Conservation (phyloP, 2,113 vertebrate species). For the Atherinomorus stipes region DNA sequence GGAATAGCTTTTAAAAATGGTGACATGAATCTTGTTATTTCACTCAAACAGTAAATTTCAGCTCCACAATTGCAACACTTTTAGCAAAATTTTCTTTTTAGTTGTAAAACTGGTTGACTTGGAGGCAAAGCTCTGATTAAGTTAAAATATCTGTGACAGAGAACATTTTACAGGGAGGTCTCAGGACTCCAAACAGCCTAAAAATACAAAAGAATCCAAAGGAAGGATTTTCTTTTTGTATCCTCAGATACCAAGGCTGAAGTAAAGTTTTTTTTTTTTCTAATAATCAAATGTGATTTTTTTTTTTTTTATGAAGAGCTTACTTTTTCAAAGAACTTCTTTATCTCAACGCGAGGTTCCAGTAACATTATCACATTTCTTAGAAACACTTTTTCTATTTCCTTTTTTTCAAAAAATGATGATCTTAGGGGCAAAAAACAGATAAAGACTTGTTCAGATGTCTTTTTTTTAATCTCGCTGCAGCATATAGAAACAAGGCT, state of each 20-base stretch:
- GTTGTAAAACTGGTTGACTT: neutral
- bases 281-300: neutral
- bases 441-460: conserved; percentile 32
- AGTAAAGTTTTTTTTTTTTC: neutral
- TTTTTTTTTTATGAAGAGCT: neutral
- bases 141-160: neutral
- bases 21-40: too few relatives aligned
- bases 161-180: neutral
- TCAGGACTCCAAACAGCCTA: neutral
- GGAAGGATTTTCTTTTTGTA: conserved; percentile 5
- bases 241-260: neutral
- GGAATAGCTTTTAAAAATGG: too few relatives aligned
- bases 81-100: too few relatives aligned
- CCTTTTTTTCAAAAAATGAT: conserved; percentile 23
- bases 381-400: neutral
- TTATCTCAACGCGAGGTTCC: conserved; percentile 10
- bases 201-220: conserved; percentile 8
- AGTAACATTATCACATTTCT: conserved; percentile 17
- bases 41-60: too few relatives aligned
- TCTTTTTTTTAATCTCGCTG: conserved; percentile 11
- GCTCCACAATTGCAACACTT: too few relatives aligned
- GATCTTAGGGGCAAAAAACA: conserved; percentile 40
- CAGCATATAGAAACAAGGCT: conserved; percentile 8
- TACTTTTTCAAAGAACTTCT: conserved; percentile 29
- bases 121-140: neutral